phyloP scores from a whole-genome alignment of 2,888 invertebrate genomes.

The Zaprionus lineosus region DNA sequence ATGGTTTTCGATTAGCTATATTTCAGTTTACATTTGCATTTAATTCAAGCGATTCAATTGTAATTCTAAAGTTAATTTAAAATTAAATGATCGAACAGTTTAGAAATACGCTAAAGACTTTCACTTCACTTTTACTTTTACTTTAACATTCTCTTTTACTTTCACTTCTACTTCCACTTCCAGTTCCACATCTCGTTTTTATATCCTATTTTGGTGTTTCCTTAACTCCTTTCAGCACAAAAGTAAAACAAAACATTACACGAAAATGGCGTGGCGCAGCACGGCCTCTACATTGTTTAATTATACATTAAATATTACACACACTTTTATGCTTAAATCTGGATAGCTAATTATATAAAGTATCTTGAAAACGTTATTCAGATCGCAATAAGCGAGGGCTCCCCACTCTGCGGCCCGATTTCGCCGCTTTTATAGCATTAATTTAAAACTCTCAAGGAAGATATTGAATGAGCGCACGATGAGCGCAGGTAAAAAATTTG shows the following conservation, averaged over 20 bases:
- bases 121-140: constrained; percentile 14
- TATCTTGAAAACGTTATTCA: constrained; percentile 51
- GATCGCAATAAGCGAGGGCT: constrained; percentile 44
- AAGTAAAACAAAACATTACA: constrained; percentile 32
- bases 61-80: constrained; percentile 37
- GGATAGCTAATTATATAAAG: constrained; percentile 50
- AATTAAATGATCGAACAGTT: constrained; percentile 42
- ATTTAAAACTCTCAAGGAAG: constrained; percentile 34
- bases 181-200: background rate
- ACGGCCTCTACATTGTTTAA: constrained; percentile 30
- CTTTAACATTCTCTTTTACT: background rate
- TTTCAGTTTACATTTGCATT: constrained; percentile 22
- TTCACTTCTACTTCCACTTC: background rate
- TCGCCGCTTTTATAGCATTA: constrained; percentile 14
- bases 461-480: constrained; percentile 40
- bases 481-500: constrained; percentile 35
- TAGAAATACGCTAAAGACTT: constrained; percentile 37
- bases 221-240: constrained; percentile 7
- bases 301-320: constrained; percentile 56
- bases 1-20: constrained; percentile 13
- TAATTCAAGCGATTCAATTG: constrained; percentile 44
- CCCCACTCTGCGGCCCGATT: constrained; percentile 12
- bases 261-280: constrained; percentile 41
- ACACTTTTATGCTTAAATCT: constrained; percentile 40
- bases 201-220: constrained; percentile 33